Evolutionary conservation across 2,113 vertebrate genomes (phyloP).

Genomic region (Antidorcas marsupialis): DNA sequence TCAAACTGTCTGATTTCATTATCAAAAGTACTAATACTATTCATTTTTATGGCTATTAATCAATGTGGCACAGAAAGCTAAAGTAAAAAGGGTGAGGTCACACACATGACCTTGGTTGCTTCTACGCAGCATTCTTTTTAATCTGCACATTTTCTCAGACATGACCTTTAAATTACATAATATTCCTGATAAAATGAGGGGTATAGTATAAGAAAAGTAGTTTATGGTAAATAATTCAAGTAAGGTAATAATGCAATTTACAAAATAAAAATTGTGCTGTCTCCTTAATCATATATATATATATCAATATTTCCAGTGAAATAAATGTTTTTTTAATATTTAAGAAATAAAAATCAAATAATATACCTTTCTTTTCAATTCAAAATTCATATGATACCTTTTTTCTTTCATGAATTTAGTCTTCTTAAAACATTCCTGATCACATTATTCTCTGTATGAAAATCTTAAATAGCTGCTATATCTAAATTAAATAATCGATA

Average conservation of each 20-base stretch:
- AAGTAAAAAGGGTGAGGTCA: neutral
- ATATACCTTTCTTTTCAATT: neutral
- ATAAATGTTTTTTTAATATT: neutral
- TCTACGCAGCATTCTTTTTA: neutral
- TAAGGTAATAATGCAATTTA: neutral
- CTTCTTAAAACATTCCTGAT: neutral
- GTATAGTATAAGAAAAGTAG: neutral
- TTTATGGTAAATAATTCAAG: neutral
- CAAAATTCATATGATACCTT: neutral
- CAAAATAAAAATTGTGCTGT: neutral
- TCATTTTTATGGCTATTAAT: conserved; percentile 50
- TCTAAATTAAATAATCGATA: neutral
- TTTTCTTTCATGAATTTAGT: neutral
- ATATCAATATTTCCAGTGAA: neutral
- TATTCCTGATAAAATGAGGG: neutral
- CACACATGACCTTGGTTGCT: neutral
- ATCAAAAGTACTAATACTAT: conserved; percentile 44
- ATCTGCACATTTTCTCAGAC: neutral
- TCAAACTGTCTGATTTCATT: conserved; percentile 38
- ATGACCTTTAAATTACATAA: neutral
- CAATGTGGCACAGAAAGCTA: neutral
- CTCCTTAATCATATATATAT: neutral
- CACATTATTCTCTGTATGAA: neutral
- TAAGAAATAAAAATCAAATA: neutral
- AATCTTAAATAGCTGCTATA: neutral